These are phyloP conservation scores for Gadopsis bispinosus DNA, from an alignment of 2,797 vertebrate genomes.

Conservation along the genomic window DNA sequence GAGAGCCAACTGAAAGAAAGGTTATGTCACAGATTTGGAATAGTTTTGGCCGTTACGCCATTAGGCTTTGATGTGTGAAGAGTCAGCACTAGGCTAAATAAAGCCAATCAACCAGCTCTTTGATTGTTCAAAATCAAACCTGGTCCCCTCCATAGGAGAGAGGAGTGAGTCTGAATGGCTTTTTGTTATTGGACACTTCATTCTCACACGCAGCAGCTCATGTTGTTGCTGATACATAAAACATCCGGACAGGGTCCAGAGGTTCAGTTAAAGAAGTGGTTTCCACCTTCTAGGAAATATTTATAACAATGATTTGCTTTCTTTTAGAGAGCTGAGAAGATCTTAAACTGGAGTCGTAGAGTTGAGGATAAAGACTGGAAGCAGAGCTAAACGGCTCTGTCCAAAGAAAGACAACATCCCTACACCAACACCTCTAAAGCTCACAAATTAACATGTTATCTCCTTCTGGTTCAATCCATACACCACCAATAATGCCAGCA, in stretches of 20 bases:
- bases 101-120: background rate
- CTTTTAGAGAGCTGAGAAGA: background rate
- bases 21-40: background rate
- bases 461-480: too few relatives aligned
- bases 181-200: background rate
- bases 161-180: background rate
- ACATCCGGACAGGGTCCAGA: background rate
- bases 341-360: background rate
- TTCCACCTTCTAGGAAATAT: background rate
- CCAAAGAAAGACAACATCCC: background rate
- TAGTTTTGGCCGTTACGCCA: background rate
- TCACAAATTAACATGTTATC: too few relatives aligned
- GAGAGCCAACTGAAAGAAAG: conserved; percentile 4
- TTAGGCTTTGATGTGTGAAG: background rate
- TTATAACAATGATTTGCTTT: too few relatives aligned
- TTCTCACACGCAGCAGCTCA: background rate
- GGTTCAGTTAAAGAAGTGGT: background rate
- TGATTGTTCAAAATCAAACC: background rate
- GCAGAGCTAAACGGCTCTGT: background rate
- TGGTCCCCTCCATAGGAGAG: background rate
- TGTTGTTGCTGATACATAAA: too few relatives aligned
- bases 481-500: too few relatives aligned
- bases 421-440: background rate
- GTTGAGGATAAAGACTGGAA: background rate
- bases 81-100: background rate